Conservation (phyloP, 2,888 invertebrate genomes). For the Calliphora vomitoria region DNA sequence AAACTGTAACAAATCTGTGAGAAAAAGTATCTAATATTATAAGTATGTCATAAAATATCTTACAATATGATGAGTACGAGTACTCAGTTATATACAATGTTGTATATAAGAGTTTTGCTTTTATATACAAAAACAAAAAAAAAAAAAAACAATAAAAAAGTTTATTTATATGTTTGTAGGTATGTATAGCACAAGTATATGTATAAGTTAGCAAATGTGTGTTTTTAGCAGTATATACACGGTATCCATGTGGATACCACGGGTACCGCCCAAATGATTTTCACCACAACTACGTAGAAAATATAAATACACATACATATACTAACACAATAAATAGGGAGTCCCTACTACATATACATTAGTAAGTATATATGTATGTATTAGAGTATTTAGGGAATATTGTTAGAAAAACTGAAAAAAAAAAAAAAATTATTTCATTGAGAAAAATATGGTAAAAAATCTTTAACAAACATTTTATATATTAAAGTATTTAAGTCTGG, state of each 20-base stretch:
- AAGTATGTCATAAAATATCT: slow-evolving; percentile 73
- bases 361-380: not conserved
- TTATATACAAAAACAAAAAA: slow-evolving; percentile 56
- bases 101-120: slow-evolving; percentile 53
- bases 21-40: slow-evolving; percentile 71
- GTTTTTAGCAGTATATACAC: slow-evolving; percentile 64
- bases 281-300: slow-evolving; percentile 76
- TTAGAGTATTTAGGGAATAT: not conserved
- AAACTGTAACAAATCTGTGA: slow-evolving; percentile 73
- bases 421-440: slow-evolving; percentile 18
- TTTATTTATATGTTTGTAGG: not conserved
- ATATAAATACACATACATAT: slow-evolving; percentile 25
- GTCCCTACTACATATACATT: slow-evolving; percentile 69
- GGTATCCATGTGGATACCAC: slow-evolving; percentile 78
- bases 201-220: slow-evolving; percentile 25
- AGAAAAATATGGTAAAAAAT: slow-evolving; percentile 6
- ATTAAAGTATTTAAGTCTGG: not conserved
- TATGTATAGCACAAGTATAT: not conserved
- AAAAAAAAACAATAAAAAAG: not conserved
- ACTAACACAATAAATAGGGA: slow-evolving; percentile 59
- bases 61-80: slow-evolving; percentile 60
- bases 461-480: slow-evolving; percentile 7
- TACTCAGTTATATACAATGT: slow-evolving; percentile 36
- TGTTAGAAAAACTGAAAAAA: not conserved
- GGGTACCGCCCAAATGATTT: slow-evolving; percentile 84